Evolutionary conservation across 2,797 vertebrate species (phyloP).

Genomic region (Bucorvus abyssinicus): DNA sequence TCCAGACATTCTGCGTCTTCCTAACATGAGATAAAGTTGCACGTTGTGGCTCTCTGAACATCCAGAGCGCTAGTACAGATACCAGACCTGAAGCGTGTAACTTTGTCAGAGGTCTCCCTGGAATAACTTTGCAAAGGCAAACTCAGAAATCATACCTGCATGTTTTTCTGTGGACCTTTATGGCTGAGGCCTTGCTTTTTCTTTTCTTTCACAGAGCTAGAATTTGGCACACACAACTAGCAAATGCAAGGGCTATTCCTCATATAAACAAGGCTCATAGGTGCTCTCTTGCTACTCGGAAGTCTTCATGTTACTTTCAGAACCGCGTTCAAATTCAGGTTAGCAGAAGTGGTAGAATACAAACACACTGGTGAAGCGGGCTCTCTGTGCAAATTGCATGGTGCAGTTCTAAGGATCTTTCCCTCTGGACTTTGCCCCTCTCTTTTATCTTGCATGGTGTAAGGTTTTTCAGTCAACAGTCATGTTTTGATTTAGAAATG

Average conservation of each 20-base stretch:
- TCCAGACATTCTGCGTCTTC: not conserved
- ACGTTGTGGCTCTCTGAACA: not conserved
- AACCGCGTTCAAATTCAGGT: not conserved
- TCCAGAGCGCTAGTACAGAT: not conserved
- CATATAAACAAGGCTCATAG: not conserved
- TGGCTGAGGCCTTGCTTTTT: not conserved
- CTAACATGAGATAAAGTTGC: not conserved
- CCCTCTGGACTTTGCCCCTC: not conserved
- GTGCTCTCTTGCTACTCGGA: not conserved
- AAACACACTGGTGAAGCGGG: rapidly evolving
- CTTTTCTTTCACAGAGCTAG: not conserved
- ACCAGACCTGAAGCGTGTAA: not conserved
- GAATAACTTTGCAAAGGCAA: not conserved
- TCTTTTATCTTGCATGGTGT: not conserved
- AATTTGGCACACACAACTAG: not conserved
- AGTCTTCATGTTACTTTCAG: not conserved
- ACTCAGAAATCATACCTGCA: not conserved
- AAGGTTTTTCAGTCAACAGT: not conserved
- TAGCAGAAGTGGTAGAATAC: not conserved
- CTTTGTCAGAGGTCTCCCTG: not conserved
- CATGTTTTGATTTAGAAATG: not conserved
- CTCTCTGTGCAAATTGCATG: not conserved
- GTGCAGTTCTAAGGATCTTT: not conserved
- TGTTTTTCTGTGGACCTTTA: not conserved
- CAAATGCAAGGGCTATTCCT: not conserved